phyloP scores from a whole-genome alignment of 1,140 invertebrate species.

The Brachionus rubens region DNA sequence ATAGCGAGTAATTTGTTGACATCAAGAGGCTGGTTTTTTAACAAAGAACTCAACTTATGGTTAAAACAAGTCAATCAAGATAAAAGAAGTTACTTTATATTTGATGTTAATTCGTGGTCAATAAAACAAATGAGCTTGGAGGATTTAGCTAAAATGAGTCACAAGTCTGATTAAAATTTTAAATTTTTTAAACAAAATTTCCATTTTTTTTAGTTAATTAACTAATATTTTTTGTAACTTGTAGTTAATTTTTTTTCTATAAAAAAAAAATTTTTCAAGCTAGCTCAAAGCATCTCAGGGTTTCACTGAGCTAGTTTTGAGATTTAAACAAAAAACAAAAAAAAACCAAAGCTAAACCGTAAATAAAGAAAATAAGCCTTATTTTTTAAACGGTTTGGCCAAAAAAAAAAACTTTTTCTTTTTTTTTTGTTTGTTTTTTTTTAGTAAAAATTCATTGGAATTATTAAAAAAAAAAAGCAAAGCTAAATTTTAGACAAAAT shows the following conservation, averaged over 20 bases:
- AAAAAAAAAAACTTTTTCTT: not conserved
- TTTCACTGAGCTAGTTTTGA: not conserved
- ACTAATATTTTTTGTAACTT: no score
- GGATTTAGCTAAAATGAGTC: not conserved
- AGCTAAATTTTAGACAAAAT: not conserved
- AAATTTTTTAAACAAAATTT: no score
- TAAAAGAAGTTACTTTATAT: not conserved
- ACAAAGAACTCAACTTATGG: conserved; percentile 33
- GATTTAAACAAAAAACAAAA: no score
- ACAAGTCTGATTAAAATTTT: not conserved
- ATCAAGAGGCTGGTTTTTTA: conserved; percentile 1
- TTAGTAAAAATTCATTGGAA: conserved; percentile 14
- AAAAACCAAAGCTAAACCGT: no score
- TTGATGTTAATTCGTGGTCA: not conserved
- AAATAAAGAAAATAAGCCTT: no score
- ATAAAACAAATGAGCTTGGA: not conserved
- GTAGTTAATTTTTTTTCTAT: not conserved
- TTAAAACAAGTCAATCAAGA: not conserved
- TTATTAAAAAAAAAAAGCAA: not conserved
- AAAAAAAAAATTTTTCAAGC: not conserved
- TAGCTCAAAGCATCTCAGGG: not conserved
- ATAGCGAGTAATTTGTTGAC: conserved; percentile 10
- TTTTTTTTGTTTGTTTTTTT: not conserved
- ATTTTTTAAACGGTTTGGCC: no score
- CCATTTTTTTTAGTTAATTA: no score